Evolutionary conservation across 2,113 vertebrate species (phyloP), one percentile per base, ranked within the genome.

Genomic region (Isurus oxyrinchus): DNA sequence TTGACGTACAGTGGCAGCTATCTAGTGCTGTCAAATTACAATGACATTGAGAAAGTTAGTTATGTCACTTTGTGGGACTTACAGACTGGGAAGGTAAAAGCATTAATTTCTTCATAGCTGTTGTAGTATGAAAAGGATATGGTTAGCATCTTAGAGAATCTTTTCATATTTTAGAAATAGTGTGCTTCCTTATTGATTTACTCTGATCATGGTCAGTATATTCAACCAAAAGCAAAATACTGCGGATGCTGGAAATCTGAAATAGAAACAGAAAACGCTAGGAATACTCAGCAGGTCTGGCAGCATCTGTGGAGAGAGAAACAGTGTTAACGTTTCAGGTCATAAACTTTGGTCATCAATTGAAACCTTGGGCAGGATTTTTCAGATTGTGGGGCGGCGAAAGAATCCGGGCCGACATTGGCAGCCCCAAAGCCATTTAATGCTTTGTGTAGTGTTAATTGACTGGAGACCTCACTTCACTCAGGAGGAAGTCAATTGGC

Each of bases 21-120:
- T 96, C 96, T 97, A 96, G 96, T 97, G 81, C 97, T 98, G 96
- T 97, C 97, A 94, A 97, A 97, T 93, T 97, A 97, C 96, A 96
- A 96, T 53, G 97, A 97, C 23, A 76, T 96, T 11, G 96, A 97
- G 79, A 98, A 97, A 97, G 96, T 79, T 0, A 88, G 97, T 96
- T 97, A 91, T 96, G 93, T 98, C 96, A 97, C 96, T 3, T 96
- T 97, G 49, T 97, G 97, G 97, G 97, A 98, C 95, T 97, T 97
- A 84, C 76, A 97, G 87, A 97, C 44, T 2, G 96, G 97, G 96
- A 97, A 0, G 40, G 97, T 97, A 97, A 96, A 72, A 35, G 1
- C 63, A 69, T 35, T 91, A 0, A 63, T 63, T 94, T 94, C 35
- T n/a, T 63, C 11, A 40, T 94, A 3, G 0, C 49, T 53, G 44